Conservation (phyloP, 2,113 vertebrate species). For the Lepidothrix coronata region DNA sequence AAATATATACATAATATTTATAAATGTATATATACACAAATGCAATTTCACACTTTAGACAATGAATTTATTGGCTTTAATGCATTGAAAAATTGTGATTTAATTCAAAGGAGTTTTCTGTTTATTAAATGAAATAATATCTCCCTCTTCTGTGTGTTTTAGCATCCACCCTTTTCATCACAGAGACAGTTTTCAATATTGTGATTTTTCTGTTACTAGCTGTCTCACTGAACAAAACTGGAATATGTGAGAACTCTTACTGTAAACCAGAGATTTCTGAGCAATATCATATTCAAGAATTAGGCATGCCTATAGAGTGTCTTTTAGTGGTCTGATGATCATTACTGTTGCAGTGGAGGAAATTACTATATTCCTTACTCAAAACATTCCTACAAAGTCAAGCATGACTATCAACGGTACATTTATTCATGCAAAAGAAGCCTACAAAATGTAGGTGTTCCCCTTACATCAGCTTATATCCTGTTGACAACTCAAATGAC, state of each 20-base stretch:
- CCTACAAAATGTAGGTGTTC: conserved; percentile 58
- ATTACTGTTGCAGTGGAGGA: not conserved
- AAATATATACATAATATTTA: not conserved
- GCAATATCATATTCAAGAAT: not conserved
- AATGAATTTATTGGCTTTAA: not conserved
- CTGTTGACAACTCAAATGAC: conserved; percentile 67
- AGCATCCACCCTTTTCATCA: not conserved
- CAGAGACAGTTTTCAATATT: not conserved
- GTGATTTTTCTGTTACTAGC: not conserved
- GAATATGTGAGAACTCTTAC: not conserved
- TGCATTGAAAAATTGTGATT: not conserved
- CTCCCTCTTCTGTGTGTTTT: not conserved
- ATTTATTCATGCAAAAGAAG: not conserved
- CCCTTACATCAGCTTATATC: conserved; percentile 64
- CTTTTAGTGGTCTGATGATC: not conserved
- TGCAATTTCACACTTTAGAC: not conserved
- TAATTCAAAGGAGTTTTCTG: not conserved
- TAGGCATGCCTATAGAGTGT: not conserved
- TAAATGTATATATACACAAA: not conserved
- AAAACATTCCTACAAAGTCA: conserved; percentile 33
- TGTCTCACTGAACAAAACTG: not conserved
- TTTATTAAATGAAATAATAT: not conserved
- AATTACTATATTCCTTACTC: conserved; percentile 51
- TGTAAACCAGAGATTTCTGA: not conserved
- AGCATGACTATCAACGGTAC: not conserved